Conservation (phyloP, 2,113 vertebrate species). For the Mus pahari region DNA sequence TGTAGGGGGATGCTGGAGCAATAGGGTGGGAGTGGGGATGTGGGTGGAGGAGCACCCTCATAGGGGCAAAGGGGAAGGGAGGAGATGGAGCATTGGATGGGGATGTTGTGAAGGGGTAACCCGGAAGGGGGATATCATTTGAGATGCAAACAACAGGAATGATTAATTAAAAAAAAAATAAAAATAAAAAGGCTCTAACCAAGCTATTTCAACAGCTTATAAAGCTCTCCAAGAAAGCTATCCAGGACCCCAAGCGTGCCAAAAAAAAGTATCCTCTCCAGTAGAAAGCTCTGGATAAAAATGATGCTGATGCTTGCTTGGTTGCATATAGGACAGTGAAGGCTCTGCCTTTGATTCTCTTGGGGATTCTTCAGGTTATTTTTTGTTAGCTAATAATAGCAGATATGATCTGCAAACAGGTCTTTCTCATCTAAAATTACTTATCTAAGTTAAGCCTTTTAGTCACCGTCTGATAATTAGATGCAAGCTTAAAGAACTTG, state of each 20-base stretch:
- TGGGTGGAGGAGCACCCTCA: too few relatives aligned
- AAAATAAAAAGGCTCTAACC: background rate
- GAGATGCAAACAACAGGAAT: too few relatives aligned
- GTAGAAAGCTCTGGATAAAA: background rate
- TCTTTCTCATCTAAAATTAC: constrained; percentile 69
- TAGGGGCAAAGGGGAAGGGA: too few relatives aligned
- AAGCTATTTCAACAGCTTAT: background rate
- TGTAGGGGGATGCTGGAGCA: too few relatives aligned
- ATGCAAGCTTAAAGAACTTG: constrained; percentile 54
- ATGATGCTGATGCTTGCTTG: background rate
- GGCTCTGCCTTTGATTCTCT: background rate
- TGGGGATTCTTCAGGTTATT: background rate
- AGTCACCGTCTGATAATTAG: constrained; percentile 67
- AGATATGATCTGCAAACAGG: constrained; percentile 49
- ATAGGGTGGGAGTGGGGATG: too few relatives aligned
- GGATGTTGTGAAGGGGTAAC: too few relatives aligned
- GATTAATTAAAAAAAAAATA: too few relatives aligned
- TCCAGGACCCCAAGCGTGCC: background rate
- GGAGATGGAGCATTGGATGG: too few relatives aligned
- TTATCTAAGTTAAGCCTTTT: constrained; percentile 57
- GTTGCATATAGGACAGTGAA: background rate
- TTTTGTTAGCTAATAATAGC: constrained; percentile 55
- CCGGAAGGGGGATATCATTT: too few relatives aligned
- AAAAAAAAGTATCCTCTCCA: background rate
- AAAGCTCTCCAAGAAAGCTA: background rate